These are phyloP conservation scores for Orthosia gothica DNA, from an alignment of 2,888 invertebrate genomes.

Conservation along the genomic window DNA sequence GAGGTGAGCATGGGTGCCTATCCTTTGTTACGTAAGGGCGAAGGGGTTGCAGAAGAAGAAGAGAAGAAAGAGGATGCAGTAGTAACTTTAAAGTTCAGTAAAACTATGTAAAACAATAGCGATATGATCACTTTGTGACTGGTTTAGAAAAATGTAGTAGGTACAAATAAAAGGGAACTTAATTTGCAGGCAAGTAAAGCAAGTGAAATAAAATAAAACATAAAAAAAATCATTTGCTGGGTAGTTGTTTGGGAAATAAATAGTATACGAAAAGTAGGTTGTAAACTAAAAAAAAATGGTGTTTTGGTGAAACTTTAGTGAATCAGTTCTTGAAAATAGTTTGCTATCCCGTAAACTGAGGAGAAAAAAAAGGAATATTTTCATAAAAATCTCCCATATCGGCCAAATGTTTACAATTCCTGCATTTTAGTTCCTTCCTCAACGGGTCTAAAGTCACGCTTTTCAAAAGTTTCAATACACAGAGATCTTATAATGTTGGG, in stretches of 20 bases:
- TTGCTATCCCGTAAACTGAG: too few species aligned
- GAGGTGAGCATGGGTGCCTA: too few species aligned
- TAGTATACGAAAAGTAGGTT: neutral
- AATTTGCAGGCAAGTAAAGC: too few species aligned
- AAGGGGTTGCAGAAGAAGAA: too few species aligned
- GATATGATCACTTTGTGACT: neutral
- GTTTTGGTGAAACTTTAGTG: slow-evolving; percentile 4
- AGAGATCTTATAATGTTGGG: slow-evolving; percentile 38
- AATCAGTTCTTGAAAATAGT: neutral
- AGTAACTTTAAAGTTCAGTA: too few species aligned
- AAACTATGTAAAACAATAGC: too few species aligned
- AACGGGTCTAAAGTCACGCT: slow-evolving; percentile 22
- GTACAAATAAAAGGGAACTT: too few species aligned
- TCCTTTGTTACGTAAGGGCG: too few species aligned
- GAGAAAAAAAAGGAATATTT: too few species aligned
- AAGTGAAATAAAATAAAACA: neutral
- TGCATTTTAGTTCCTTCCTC: slow-evolving; percentile 21
- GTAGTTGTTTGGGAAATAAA: neutral
- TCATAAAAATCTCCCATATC: too few species aligned
- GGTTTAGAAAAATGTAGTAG: neutral
- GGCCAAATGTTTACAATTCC: slow-evolving; percentile 11
- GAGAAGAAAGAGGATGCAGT: too few species aligned
- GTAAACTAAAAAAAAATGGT: neutral
- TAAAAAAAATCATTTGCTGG: neutral
- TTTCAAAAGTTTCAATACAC: slow-evolving; percentile 51